These are phyloP conservation scores for Myotis brandtii DNA, from an alignment of 2,113 vertebrate genomes.

Conservation along the genomic window DNA sequence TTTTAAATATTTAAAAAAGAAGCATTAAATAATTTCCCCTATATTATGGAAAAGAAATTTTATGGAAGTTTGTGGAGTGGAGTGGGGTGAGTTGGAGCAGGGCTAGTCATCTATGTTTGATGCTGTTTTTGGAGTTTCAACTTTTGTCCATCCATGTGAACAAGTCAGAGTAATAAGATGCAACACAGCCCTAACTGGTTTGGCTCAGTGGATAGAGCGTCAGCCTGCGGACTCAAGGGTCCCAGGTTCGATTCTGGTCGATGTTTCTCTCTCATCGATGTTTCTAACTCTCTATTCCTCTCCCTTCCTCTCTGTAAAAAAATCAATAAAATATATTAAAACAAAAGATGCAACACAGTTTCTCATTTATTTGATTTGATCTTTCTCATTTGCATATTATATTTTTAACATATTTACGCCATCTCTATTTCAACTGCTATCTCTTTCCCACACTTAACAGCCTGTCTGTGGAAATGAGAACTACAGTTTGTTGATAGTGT, in stretches of 20 bases:
- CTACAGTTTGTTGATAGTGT: background rate
- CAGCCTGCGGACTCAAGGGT: too few relatives aligned
- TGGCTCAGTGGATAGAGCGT: too few relatives aligned
- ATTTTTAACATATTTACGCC: background rate
- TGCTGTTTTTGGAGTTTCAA: background rate
- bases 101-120: background rate
- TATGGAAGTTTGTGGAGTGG: background rate
- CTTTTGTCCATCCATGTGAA: background rate
- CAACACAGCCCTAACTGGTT: background rate
- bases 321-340: too few relatives aligned
- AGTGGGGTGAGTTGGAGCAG: background rate
- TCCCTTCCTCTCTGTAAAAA: too few relatives aligned
- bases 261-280: too few relatives aligned
- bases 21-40: background rate
- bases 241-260: too few relatives aligned
- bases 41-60: background rate
- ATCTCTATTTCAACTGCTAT: background rate
- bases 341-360: background rate
- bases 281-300: too few relatives aligned
- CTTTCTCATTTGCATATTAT: background rate
- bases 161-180: background rate
- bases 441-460: background rate
- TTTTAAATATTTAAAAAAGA: constrained; percentile 11
- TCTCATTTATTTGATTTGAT: background rate
- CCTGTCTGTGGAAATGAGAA: background rate